Conservation (phyloP, 2,113 vertebrate species). For the Nannospalax galili region DNA sequence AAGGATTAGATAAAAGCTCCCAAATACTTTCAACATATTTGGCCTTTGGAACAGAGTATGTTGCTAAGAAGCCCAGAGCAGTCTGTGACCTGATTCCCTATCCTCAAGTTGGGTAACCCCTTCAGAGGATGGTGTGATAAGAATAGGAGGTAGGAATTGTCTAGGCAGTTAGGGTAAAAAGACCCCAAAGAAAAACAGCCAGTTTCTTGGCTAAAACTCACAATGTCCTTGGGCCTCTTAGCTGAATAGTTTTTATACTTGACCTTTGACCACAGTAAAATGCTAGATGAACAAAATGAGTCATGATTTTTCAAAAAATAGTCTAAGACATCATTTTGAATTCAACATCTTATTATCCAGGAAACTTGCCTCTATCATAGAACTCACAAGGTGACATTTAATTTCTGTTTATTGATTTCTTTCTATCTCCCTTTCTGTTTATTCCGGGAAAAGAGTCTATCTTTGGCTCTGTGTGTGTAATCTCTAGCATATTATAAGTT, state of each 20-base stretch:
- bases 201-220: too few relatives aligned
- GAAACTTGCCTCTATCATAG: background rate
- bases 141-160: too few relatives aligned
- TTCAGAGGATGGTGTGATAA: too few relatives aligned
- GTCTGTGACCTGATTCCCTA: too few relatives aligned
- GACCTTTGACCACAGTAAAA: background rate
- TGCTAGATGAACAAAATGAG: background rate
- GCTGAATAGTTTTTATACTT: background rate
- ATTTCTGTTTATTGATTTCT: background rate
- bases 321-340: background rate
- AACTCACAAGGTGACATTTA: background rate
- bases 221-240: too few relatives aligned
- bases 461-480: background rate
- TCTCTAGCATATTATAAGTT: background rate
- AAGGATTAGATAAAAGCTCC: too few relatives aligned
- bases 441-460: background rate
- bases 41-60: too few relatives aligned
- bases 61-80: too few relatives aligned
- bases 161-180: too few relatives aligned
- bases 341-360: background rate
- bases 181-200: too few relatives aligned
- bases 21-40: too few relatives aligned
- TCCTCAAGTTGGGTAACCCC: too few relatives aligned
- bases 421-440: background rate
- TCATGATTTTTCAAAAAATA: background rate